Evolutionary conservation across 2,888 invertebrate genomes (phyloP).

Genomic region (Hypercompe scribonia): DNA sequence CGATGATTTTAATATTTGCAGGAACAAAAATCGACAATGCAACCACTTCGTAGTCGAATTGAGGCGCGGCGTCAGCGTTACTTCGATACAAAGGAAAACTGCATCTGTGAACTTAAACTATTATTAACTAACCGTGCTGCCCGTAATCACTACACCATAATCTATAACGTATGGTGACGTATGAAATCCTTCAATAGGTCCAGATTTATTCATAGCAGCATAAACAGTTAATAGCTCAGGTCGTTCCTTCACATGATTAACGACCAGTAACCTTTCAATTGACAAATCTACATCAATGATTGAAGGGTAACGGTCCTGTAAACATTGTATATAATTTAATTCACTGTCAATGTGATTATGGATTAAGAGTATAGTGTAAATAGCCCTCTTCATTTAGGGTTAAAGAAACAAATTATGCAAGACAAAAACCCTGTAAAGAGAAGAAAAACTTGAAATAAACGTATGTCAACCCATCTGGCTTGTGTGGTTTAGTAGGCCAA

Average conservation of each 20-base stretch:
- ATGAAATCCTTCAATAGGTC: conserved; percentile 80
- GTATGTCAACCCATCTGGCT: too few relatives aligned
- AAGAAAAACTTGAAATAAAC: too few relatives aligned
- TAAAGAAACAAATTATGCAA: too few relatives aligned
- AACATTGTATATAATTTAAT: conserved; percentile 1
- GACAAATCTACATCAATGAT: conserved; percentile 88
- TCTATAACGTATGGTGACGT: conserved; percentile 85
- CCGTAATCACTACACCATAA: conserved; percentile 85
- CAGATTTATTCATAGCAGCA: conserved; percentile 64
- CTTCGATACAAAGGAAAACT: too few relatives aligned
- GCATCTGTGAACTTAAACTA: background rate
- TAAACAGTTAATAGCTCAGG: conserved; percentile 70
- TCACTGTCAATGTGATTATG: background rate
- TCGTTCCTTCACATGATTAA: conserved; percentile 75
- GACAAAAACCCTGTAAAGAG: too few relatives aligned
- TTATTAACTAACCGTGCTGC: conserved; percentile 66
- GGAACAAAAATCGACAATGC: too few relatives aligned
- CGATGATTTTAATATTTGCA: too few relatives aligned
- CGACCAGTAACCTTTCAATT: conserved; percentile 85
- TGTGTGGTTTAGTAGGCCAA: too few relatives aligned
- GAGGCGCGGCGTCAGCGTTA: too few relatives aligned
- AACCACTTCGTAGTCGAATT: too few relatives aligned
- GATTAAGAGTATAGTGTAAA: too few relatives aligned
- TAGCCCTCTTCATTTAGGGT: too few relatives aligned
- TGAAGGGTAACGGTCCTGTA: conserved; percentile 82